These are phyloP conservation scores for Heliconius melpomene DNA, from an alignment of 1,140 invertebrate species.

Conservation along the genomic window DNA sequence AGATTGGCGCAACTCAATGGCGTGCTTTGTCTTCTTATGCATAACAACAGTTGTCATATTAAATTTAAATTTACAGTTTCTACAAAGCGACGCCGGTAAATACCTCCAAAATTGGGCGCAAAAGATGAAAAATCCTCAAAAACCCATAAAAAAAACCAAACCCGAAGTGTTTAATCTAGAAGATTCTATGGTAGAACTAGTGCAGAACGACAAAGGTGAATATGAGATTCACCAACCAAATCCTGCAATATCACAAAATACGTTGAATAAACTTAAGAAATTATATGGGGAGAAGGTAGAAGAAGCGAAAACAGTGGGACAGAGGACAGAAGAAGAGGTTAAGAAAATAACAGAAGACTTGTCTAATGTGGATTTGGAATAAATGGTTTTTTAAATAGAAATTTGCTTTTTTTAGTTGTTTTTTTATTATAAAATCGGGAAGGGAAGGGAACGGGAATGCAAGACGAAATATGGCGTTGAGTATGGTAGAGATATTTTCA, in stretches of 20 bases:
- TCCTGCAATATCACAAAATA: slow-evolving; percentile 56
- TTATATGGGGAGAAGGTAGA: slow-evolving; percentile 67
- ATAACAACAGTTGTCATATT: background rate
- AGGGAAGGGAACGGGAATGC: too few species aligned
- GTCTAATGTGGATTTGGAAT: slow-evolving; percentile 54
- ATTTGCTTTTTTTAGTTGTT: background rate
- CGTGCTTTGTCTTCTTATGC: background rate
- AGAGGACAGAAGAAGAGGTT: slow-evolving; percentile 62
- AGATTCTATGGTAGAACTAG: slow-evolving; percentile 71
- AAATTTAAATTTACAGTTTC: slow-evolving; percentile 33
- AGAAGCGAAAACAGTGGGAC: slow-evolving; percentile 51
- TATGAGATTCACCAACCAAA: slow-evolving; percentile 71
- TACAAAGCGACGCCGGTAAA: slow-evolving; percentile 46
- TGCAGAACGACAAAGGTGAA: slow-evolving; percentile 69
- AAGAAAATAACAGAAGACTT: slow-evolving; percentile 73
- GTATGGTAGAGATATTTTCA: too few species aligned
- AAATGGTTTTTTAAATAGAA: background rate
- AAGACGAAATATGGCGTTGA: too few species aligned
- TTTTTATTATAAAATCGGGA: background rate
- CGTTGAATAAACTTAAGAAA: slow-evolving; percentile 61
- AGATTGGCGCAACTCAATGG: too few species aligned
- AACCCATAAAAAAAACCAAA: slow-evolving; percentile 36
- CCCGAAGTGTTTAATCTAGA: slow-evolving; percentile 61
- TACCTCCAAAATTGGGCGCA: slow-evolving; percentile 48
- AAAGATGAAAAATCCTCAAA: slow-evolving; percentile 45